Evolutionary conservation across 2,888 invertebrate genomes (phyloP).

Genomic region (Archips crataeganus): DNA sequence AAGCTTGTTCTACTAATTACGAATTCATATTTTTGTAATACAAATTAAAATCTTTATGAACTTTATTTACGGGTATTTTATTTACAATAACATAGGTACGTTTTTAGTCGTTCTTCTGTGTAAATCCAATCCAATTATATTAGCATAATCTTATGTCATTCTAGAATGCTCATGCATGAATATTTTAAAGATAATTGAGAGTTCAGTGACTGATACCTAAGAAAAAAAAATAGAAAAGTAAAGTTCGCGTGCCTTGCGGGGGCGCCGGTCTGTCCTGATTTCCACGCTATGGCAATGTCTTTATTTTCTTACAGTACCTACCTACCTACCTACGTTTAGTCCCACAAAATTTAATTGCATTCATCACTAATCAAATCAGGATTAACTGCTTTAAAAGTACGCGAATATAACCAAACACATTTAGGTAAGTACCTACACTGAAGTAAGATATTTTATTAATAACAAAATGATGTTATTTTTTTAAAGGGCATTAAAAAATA

Average conservation of each 20-base stretch:
- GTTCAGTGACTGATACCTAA: conserved; percentile 66
- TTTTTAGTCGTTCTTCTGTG: not conserved
- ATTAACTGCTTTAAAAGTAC: not conserved
- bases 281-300: conserved; percentile 40
- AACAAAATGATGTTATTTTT: too few species aligned
- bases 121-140: conserved; percentile 6
- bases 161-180: conserved; percentile 7
- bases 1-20: too few species aligned
- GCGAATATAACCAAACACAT: not conserved
- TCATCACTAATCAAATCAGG: not conserved
- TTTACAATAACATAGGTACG: not conserved
- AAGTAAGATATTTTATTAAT: not conserved
- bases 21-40: too few species aligned
- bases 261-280: conserved; percentile 51
- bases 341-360: not conserved
- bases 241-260: conserved; percentile 57
- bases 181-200: conserved; percentile 41
- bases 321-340: not conserved
- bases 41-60: too few species aligned
- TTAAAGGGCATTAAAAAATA: too few species aligned
- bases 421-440: not conserved
- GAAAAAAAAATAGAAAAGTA: conserved; percentile 52
- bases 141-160: conserved; percentile 16
- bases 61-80: not conserved
- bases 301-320: conserved; percentile 32